Percentiles rank a stretch among this genome's conserved stretches.
These are phyloP conservation scores for Engystomops pustulosus DNA, from an alignment of 2,113 vertebrate species.

Conservation along the genomic window DNA sequence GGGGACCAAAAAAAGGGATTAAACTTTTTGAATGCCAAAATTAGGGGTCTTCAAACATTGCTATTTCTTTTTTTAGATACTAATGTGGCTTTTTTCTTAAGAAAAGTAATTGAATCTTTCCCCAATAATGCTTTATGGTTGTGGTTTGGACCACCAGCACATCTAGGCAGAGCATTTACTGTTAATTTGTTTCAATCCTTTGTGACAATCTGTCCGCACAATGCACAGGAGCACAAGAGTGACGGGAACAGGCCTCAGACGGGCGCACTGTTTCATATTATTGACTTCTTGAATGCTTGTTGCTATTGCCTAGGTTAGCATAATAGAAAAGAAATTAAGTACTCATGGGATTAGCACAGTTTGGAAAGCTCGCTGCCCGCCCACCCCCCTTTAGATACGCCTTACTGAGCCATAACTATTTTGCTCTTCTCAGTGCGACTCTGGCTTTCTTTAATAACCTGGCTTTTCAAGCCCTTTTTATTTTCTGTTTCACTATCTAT, in stretches of 20 bases:
- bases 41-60: background rate
- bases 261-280: conserved; percentile 76
- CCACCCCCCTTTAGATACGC: conserved; percentile 85
- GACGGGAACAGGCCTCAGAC: conserved; percentile 32
- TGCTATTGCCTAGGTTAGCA: conserved; percentile 82
- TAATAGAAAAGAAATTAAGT: conserved; percentile 90
- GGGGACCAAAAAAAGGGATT: too few relatives aligned
- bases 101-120: background rate
- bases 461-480: conserved; percentile 87
- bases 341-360: conserved; percentile 88
- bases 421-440: conserved; percentile 88
- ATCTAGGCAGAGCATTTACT: background rate
- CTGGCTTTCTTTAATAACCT: conserved; percentile 96
- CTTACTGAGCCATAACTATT: conserved; percentile 88
- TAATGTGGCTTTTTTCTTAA: background rate
- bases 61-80: background rate
- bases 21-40: background rate
- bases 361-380: conserved; percentile 84
- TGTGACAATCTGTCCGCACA: conserved; percentile 19
- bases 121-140: background rate
- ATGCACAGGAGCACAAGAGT: conserved; percentile 1
- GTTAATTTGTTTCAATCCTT: conserved; percentile 24
- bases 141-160: background rate
- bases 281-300: conserved; percentile 80
- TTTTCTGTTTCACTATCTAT: conserved; percentile 82